Evolutionary conservation across 2,888 invertebrate species (phyloP), one percentile per base, ranked within the genome.

Genomic region (Drosophila parthenogenetica): DNA sequence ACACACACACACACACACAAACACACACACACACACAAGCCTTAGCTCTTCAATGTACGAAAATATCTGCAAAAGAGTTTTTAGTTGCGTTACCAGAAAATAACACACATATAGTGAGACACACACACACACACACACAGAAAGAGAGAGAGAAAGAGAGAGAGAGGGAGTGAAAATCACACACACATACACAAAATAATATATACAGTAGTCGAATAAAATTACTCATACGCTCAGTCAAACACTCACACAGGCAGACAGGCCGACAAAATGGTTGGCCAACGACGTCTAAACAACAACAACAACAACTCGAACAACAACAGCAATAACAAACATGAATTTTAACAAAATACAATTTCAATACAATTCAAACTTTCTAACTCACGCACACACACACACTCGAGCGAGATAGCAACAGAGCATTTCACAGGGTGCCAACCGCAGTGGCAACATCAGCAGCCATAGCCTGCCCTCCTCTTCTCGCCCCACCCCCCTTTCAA

Each of bases 301-400:
- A 81, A 55, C 74, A 65, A 19, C 65, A 61, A 61, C 32, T 62
- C 77, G 61, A 63, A 54, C 60, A 37, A 13, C 66, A 62, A 48
- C 71, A 77, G 70, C 79, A 89, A 89, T 85, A 85, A 87, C 89
- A 87, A 86, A 88, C 88, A 86, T 86, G 88, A 89, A 89, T 90
- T 90, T 90, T 88, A 89, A 90, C 88, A 88, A 89, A 89, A 89
- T 81, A 90, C 85, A 89, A 90, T 90, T 90, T 90, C 88, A 90
- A 90, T 90, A 90, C 90, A 90, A 89, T 90, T 90, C 90, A 90
- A 90, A 90, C 75, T 90, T 90, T 90, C 89, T 85, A 89, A 87
- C 89, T 81, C 78, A 78, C 73, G 76, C 71, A 73, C 74, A 76
- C 63, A 68, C 68, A 55, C 16, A 61, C 19, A 55, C 40, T 32